Percentiles rank a stretch among this genome's conserved stretches.
These are phyloP conservation scores for Eptesicus fuscus DNA, from an alignment of 2,113 vertebrate species.

Conservation along the genomic window DNA sequence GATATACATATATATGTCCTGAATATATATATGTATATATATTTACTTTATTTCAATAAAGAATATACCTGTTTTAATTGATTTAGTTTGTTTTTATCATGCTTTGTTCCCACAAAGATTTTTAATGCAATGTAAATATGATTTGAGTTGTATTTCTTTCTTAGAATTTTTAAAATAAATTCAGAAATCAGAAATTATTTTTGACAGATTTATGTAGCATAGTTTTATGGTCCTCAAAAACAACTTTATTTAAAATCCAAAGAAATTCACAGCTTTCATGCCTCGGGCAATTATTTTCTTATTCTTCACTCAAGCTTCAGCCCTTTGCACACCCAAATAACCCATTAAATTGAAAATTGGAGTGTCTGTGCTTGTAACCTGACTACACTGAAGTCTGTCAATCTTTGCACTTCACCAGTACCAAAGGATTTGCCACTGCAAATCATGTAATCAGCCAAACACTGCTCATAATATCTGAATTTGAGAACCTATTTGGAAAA, in stretches of 20 bases:
- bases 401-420: neutral
- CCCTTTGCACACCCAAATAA: constrained; percentile 14
- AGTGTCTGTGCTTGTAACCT: neutral
- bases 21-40: too few species aligned
- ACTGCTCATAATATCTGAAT: constrained; percentile 10
- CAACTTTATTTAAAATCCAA: constrained; percentile 7
- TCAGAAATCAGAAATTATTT: neutral
- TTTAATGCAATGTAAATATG: neutral
- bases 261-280: neutral
- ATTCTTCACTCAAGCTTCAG: neutral
- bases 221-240: neutral
- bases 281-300: constrained; percentile 26
- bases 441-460: neutral
- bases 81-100: neutral
- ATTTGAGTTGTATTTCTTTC: neutral
- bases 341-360: neutral
- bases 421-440: neutral
- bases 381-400: neutral
- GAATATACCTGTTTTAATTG: neutral
- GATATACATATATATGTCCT: neutral
- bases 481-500: constrained; percentile 2
- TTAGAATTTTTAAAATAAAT: constrained; percentile 13
- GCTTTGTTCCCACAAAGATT: neutral
- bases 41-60: constrained; percentile 22
- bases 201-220: neutral